Conservation (phyloP, 1,140 invertebrate genomes). For the Zelostemma sp. region DNA sequence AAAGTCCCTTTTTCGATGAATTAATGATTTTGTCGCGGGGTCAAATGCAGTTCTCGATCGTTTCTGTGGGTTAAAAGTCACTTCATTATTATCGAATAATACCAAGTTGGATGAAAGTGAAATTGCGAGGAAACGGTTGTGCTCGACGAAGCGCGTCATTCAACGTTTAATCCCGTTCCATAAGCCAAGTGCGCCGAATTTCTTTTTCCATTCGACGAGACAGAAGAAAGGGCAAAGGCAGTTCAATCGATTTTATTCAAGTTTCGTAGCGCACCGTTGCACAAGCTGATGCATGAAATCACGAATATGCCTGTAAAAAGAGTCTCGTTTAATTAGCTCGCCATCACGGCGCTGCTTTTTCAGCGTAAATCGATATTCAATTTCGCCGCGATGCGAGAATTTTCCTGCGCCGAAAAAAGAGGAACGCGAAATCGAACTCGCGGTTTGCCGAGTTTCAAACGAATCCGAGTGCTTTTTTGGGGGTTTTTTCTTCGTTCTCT, state of each 20-base stretch:
- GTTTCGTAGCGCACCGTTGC: neutral
- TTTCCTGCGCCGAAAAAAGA: neutral
- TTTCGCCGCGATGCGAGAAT: neutral
- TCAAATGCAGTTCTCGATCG: too few species aligned
- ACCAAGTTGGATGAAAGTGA: too few species aligned
- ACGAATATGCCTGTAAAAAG: constrained; percentile 1
- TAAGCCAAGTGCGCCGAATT: constrained; percentile 23
- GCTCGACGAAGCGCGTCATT: neutral
- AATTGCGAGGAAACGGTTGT: neutral
- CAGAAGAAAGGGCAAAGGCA: constrained; percentile 18
- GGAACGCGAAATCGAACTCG: neutral
- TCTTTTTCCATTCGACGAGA: constrained; percentile 5
- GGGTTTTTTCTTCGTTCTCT: constrained; percentile 35
- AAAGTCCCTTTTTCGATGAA: too few species aligned
- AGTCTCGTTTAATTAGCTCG: constrained; percentile 7
- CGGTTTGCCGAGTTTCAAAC: neutral
- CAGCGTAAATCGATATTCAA: constrained; percentile 8
- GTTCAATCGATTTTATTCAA: constrained; percentile 20
- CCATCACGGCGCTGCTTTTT: neutral
- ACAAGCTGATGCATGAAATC: constrained; percentile 2
- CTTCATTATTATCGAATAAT: too few species aligned
- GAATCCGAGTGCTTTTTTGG: constrained; percentile 26
- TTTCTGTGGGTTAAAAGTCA: too few species aligned
- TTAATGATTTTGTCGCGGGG: too few species aligned
- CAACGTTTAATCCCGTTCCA: constrained; percentile 23